These are phyloP conservation scores for Nyctereutes procyonoides DNA, from an alignment of 2,113 vertebrate species.

Conservation along the genomic window DNA sequence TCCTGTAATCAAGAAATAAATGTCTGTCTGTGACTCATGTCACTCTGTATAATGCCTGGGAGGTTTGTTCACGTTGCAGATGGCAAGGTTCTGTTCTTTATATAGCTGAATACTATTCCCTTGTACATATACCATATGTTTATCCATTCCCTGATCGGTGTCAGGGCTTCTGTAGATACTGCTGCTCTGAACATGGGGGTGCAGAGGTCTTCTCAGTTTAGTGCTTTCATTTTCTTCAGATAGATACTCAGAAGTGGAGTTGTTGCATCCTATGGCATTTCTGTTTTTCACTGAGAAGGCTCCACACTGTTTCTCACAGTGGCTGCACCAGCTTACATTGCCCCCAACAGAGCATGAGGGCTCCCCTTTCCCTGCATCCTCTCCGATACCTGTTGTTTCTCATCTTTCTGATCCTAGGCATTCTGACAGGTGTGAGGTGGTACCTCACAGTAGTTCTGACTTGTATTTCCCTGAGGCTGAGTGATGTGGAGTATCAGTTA, in stretches of 20 bases:
- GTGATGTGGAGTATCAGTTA: background rate
- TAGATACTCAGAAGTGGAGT: background rate
- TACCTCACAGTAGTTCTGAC: background rate
- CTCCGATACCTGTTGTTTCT: background rate
- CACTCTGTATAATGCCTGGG: too few species aligned
- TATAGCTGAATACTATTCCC: too few species aligned
- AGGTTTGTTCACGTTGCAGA: too few species aligned
- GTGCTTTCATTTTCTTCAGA: background rate
- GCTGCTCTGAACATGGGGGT: background rate
- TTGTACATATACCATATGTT: too few species aligned
- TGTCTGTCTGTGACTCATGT: too few species aligned
- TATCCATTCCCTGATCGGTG: background rate
- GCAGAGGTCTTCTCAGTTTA: background rate
- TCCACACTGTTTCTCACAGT: background rate
- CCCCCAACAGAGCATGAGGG: background rate
- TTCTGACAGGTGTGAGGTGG: background rate
- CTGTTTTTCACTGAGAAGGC: background rate
- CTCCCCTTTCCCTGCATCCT: background rate
- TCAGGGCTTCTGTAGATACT: background rate
- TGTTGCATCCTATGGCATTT: background rate
- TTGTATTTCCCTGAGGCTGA: background rate
- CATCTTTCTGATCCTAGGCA: background rate
- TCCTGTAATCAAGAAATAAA: too few species aligned
- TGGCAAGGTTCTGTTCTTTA: too few species aligned
- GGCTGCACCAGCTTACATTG: background rate